A percentile compares a stretch with the other conserved stretches of the same genome.
Evolutionary conservation across 2,797 vertebrate genomes (phyloP).

Genomic region (Vipera latastei): DNA sequence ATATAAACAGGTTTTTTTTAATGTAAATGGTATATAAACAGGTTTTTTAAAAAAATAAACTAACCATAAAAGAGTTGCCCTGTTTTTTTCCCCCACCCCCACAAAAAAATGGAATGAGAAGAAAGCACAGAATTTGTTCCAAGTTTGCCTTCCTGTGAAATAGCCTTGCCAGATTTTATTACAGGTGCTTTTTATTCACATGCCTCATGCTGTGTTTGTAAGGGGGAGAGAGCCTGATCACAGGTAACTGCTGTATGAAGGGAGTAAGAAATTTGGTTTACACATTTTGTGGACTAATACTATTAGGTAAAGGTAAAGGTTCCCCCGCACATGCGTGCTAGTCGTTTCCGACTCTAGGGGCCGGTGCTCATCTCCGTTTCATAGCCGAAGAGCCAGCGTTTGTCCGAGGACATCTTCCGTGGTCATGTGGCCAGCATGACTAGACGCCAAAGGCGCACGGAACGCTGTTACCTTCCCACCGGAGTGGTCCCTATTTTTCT

Average conservation of each 20-base stretch:
- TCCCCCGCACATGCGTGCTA: too few relatives aligned
- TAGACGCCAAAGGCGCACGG: too few relatives aligned
- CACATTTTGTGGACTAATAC: neutral
- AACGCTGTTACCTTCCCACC: too few relatives aligned
- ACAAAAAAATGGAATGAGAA: neutral
- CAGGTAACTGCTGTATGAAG: neutral
- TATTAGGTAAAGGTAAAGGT: too few relatives aligned
- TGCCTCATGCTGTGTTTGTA: too few relatives aligned
- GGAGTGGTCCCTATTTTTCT: too few relatives aligned
- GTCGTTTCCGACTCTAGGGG: too few relatives aligned
- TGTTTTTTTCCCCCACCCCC: neutral
- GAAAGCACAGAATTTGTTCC: neutral
- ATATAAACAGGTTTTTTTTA: neutral
- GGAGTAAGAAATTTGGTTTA: neutral
- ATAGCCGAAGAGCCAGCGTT: too few relatives aligned
- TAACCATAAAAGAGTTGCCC: neutral
- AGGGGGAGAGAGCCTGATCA: neutral
- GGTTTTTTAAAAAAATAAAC: neutral
- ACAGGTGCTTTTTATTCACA: neutral
- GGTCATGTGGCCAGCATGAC: too few relatives aligned
- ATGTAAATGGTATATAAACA: neutral
- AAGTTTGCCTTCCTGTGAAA: neutral
- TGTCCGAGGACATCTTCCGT: too few relatives aligned
- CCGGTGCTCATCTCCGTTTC: too few relatives aligned
- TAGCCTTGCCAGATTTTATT: neutral